Evolutionary conservation across 2,888 invertebrate species (phyloP), one percentile per base, ranked within the genome.

Genomic region (Metacarcinus magister): DNA sequence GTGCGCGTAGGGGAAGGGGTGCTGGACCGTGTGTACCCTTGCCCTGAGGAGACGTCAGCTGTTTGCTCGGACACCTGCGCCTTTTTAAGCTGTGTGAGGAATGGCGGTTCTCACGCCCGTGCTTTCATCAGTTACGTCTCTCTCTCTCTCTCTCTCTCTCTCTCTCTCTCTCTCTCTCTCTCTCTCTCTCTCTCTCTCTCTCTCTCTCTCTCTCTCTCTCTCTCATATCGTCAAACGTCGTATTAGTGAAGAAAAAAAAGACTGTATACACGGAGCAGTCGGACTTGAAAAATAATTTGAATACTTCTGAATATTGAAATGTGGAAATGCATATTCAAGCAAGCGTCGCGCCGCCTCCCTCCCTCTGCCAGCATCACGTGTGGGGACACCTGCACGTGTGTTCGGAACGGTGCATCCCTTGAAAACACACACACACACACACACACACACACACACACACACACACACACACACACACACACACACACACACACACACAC

Each of bases 251-350:
- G 23, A 32, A 32, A 82, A 32, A 67, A 82, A 82, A 32, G 82
- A 2, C 8, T 82, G 82, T 82, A 32, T 82, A 32, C 82, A 32
- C 16, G 82, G 32, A 82, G 28, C 82, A 82, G 82, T 82, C 82
- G 32, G 23, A 82, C 82, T 82, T 82, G 82, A 82, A 82, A 82
- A 82, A 82, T 82, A 13, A 82, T 82, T 82, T 32, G 82, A 82
- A 82, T 82, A 16, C 82, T 82, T 82, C 23, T 82, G 82, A 82
- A 82, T 82, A 82, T 82, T 82, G 82, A 82, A 82, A 82, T 82
- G 82, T 82, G 82, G 32, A 28, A 82, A 82, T 82, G 82, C 82
- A 82, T 82, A 82, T 82, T 32, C 82, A 82, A 75, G 75, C 75
- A 23, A 32, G 82, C 28, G 82, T 32, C 82, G 32, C 32, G 32